phyloP scores from a whole-genome alignment of 2,113 vertebrate genomes.

The Tautogolabrus adspersus region DNA sequence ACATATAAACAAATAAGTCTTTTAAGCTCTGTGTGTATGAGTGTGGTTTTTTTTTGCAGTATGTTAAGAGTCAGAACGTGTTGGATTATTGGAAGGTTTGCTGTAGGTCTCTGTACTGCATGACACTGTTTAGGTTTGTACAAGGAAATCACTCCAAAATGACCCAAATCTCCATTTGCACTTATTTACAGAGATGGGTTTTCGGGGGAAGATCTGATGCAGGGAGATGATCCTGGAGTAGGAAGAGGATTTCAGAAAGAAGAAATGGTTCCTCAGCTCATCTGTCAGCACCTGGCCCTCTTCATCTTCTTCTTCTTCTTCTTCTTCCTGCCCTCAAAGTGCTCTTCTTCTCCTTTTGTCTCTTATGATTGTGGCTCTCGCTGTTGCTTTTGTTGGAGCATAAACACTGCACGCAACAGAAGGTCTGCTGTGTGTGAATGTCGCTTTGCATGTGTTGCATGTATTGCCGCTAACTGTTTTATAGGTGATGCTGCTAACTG shows the following conservation, averaged over 20 bases:
- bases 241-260: constrained; percentile 21
- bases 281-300: neutral
- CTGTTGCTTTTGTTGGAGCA: constrained; percentile 47
- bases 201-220: constrained; percentile 23
- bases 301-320: constrained; percentile 12
- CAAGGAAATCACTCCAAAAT: constrained; percentile 50
- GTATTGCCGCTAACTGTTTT: constrained; percentile 63
- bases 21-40: constrained; percentile 26
- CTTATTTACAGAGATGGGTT: constrained; percentile 69
- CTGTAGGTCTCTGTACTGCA: constrained; percentile 44
- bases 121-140: constrained; percentile 58
- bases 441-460: constrained; percentile 9
- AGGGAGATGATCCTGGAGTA: constrained; percentile 32
- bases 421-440: constrained; percentile 9
- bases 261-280: constrained; percentile 4
- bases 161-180: constrained; percentile 46
- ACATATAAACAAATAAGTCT: constrained; percentile 43
- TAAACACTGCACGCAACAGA: constrained; percentile 26
- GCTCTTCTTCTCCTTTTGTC: constrained; percentile 61
- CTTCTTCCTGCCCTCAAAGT: constrained; percentile 48
- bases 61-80: constrained; percentile 27
- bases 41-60: constrained; percentile 27
- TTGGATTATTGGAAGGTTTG: constrained; percentile 25
- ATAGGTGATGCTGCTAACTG: constrained; percentile 36
- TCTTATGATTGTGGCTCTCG: constrained; percentile 73